Conservation (phyloP, 2,113 vertebrate genomes). For the Ceyx margarethae region DNA sequence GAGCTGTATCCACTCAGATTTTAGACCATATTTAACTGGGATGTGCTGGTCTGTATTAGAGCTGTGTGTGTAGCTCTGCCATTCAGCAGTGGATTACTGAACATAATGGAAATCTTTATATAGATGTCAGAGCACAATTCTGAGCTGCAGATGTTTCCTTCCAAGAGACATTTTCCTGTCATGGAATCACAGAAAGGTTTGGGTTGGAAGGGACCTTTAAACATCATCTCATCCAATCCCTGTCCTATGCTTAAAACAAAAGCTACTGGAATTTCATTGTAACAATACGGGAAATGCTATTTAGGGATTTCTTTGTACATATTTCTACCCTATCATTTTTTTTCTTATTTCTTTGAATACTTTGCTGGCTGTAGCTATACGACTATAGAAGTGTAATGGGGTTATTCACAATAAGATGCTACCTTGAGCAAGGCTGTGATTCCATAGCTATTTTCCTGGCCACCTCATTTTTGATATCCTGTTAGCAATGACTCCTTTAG, state of each 20-base stretch:
- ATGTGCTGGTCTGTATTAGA: neutral
- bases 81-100: neutral
- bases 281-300: neutral
- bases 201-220: neutral
- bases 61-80: neutral
- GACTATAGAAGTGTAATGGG: neutral
- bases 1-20: neutral
- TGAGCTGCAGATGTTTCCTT: slow-evolving; percentile 70
- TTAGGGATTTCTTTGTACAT: neutral
- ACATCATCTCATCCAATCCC: neutral
- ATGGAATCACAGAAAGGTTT: neutral
- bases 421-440: neutral
- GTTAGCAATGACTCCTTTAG: neutral
- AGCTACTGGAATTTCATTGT: neutral
- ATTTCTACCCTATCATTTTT: no score
- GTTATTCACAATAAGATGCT: neutral
- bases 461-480: neutral
- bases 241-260: slow-evolving; percentile 34
- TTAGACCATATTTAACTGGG: accelerated
- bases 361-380: neutral
- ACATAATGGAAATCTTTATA: neutral
- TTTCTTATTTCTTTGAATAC: neutral
- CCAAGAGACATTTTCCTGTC: slow-evolving; percentile 61
- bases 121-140: slow-evolving; percentile 4
- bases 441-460: neutral